Conservation (phyloP, 2,113 vertebrate species). For the Balaenoptera acutorostrata region DNA sequence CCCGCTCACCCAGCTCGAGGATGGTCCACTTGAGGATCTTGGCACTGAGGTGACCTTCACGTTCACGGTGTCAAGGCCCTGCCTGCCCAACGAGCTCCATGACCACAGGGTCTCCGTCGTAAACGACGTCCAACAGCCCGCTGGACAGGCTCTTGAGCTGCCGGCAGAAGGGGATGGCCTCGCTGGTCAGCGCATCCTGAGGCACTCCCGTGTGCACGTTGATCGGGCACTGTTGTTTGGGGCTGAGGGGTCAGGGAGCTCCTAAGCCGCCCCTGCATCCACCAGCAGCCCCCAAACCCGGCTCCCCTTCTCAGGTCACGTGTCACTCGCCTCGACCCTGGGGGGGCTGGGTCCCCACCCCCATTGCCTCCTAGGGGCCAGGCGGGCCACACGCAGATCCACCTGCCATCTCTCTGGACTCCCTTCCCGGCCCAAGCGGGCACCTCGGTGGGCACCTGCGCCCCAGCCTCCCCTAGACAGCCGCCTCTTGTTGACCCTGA, state of each 20-base stretch:
- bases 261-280: fast-evolving
- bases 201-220: slow-evolving; percentile 82
- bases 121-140: slow-evolving; percentile 81
- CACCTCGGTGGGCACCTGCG: not conserved
- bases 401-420: not conserved
- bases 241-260: fast-evolving
- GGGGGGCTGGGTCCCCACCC: not conserved
- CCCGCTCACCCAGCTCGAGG: slow-evolving; percentile 88
- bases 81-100: slow-evolving; percentile 79
- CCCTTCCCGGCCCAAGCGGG: fast-evolving
- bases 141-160: slow-evolving; percentile 85
- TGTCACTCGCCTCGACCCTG: not conserved
- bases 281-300: not conserved
- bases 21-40: slow-evolving; percentile 89
- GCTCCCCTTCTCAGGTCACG: fast-evolving
- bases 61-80: slow-evolving; percentile 84
- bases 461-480: not conserved
- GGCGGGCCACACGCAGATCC: not conserved
- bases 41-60: slow-evolving; percentile 84
- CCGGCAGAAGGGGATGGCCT: slow-evolving; percentile 83
- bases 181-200: slow-evolving; percentile 80
- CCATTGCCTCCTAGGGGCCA: not conserved
- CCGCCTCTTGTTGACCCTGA: not conserved
- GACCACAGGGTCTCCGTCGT: slow-evolving; percentile 77
- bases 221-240: slow-evolving; percentile 80